A percentile compares a stretch with the other conserved stretches of the same genome.
Conservation (phyloP, 2,888 invertebrate genomes). For the Thyatira batis region DNA sequence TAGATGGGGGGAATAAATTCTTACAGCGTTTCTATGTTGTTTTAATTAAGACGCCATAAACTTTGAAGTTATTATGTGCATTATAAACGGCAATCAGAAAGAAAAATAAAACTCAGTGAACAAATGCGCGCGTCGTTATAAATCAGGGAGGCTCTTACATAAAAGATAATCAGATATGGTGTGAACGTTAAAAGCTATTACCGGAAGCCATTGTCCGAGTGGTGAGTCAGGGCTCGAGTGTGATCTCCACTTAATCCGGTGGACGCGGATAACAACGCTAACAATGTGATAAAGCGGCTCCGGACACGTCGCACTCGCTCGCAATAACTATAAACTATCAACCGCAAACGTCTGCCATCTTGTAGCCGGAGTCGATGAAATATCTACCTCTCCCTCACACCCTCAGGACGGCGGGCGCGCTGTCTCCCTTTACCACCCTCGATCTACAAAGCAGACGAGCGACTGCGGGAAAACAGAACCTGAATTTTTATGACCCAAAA, state of each 20-base stretch:
- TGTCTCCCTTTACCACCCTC: conserved; percentile 57
- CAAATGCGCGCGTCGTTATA: conserved; percentile 18
- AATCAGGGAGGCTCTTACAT: conserved; percentile 30
- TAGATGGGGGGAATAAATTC: conserved; percentile 70
- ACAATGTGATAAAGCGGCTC: conserved; percentile 79
- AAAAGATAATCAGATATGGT: conserved; percentile 37
- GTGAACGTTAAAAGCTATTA: conserved; percentile 63
- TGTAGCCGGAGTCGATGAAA: conserved; percentile 75
- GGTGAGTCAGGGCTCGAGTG: conserved; percentile 49
- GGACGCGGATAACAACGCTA: conserved; percentile 77
- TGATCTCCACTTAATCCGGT: conserved; percentile 75
- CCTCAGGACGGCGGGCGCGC: conserved; percentile 27
- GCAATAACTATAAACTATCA: conserved; percentile 83
- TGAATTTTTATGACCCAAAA: conserved; percentile 2
- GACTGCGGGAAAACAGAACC: conserved; percentile 8
- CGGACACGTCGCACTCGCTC: conserved; percentile 75
- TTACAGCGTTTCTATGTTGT: conserved; percentile 57
- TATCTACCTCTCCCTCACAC: conserved; percentile 69
- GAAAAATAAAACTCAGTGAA: conserved; percentile 23
- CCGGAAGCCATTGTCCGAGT: conserved; percentile 58
- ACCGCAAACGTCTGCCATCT: conserved; percentile 82
- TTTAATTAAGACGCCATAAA: conserved; percentile 75
- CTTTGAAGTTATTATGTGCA: conserved; percentile 48
- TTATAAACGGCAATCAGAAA: conserved; percentile 32
- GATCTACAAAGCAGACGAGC: conserved; percentile 46